phyloP scores from a whole-genome alignment of 2,888 invertebrate species.

The Dasysyrphus albostriatus region DNA sequence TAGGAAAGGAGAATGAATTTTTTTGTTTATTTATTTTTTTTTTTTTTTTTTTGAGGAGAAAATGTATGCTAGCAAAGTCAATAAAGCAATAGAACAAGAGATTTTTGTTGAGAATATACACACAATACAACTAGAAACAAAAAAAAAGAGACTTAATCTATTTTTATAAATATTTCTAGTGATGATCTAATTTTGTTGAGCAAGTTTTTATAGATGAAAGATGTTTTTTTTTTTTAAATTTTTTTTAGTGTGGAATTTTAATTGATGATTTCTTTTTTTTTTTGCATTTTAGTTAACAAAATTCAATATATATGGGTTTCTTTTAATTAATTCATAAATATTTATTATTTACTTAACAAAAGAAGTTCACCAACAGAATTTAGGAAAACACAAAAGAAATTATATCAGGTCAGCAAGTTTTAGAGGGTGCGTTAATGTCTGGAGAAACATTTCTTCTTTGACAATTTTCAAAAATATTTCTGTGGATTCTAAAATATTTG shows the following conservation, averaged over 20 bases:
- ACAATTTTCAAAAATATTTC: too few relatives aligned
- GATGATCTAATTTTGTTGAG: conserved; percentile 71
- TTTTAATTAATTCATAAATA: neutral
- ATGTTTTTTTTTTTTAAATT: conserved; percentile 20
- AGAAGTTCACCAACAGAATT: too few relatives aligned
- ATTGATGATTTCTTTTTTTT: neutral
- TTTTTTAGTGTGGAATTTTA: conserved; percentile 1
- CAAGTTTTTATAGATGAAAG: conserved; percentile 35
- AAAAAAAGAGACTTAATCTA: conserved; percentile 39
- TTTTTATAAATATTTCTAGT: conserved; percentile 67
- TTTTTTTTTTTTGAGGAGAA: conserved; percentile 3
- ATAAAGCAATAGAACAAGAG: conserved; percentile 39
- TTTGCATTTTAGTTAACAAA: neutral
- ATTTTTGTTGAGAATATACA: conserved; percentile 5
- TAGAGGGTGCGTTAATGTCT: too few relatives aligned
- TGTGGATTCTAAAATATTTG: too few relatives aligned
- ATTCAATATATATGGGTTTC: neutral
- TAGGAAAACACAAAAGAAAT: too few relatives aligned
- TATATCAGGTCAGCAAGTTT: too few relatives aligned
- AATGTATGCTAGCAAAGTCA: conserved; percentile 30
- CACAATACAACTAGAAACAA: conserved; percentile 9
- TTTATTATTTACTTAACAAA: too few relatives aligned
- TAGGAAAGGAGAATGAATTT: conserved; percentile 1
- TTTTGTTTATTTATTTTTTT: conserved; percentile 32
- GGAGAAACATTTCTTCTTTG: too few relatives aligned